These are phyloP conservation scores for Pachyramphus minor DNA, from an alignment of 2,113 vertebrate species.

Conservation along the genomic window DNA sequence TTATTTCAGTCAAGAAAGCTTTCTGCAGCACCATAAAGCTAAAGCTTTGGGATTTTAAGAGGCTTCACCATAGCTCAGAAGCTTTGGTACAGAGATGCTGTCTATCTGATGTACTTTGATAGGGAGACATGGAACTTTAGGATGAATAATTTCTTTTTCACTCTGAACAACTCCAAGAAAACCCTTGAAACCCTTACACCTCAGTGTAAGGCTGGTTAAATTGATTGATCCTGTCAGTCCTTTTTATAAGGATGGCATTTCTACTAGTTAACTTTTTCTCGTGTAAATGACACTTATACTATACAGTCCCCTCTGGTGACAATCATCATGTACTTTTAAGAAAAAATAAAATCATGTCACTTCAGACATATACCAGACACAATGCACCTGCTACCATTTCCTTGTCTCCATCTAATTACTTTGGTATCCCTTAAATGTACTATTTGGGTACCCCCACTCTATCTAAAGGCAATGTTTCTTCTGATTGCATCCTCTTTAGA, in stretches of 20 bases:
- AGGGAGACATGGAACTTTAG: background rate
- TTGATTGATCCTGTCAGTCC: background rate
- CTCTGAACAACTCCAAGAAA: background rate
- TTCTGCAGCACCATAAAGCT: background rate
- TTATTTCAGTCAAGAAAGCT: background rate
- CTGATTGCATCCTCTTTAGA: background rate
- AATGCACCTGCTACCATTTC: background rate
- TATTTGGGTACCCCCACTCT: fast-evolving
- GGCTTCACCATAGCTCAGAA: background rate
- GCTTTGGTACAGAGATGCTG: background rate
- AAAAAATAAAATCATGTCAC: background rate
- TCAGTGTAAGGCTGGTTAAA: background rate
- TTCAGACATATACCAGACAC: background rate
- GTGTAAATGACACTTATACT: background rate
- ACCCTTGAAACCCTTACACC: background rate
- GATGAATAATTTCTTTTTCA: background rate
- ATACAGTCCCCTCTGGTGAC: background rate
- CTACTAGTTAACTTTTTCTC: background rate
- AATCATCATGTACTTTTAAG: background rate
- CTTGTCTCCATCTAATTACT: background rate
- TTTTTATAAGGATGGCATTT: background rate
- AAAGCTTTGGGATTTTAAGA: background rate
- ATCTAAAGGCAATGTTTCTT: background rate
- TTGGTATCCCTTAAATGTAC: background rate
- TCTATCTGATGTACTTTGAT: background rate